phyloP scores from a whole-genome alignment of 2,113 vertebrate species.

The Plectropomus leopardus region DNA sequence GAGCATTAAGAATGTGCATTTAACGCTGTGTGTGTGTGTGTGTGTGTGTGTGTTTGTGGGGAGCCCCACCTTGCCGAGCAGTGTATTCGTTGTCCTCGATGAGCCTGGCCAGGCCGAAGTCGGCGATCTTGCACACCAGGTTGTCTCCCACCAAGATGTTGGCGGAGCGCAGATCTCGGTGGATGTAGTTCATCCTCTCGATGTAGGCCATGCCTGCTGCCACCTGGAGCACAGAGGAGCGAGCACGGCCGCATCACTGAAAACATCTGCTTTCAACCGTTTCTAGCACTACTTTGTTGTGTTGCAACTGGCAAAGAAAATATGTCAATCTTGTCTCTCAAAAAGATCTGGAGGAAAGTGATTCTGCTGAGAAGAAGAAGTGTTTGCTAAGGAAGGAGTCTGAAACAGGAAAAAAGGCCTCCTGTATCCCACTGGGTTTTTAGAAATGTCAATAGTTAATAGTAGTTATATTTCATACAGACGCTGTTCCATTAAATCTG shows the following conservation, averaged over 20 bases:
- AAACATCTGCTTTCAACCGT: accelerated
- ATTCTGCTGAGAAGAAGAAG: not conserved
- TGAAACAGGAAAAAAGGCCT: not conserved
- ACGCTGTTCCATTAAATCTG: not conserved
- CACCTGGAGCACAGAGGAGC: constrained; percentile 81
- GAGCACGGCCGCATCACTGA: not conserved
- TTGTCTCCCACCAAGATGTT: constrained; percentile 97
- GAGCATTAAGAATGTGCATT: not conserved
- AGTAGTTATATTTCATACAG: not conserved
- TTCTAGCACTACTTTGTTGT: too few relatives aligned
- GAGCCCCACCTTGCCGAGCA: constrained; percentile 92
- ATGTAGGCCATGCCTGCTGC: constrained; percentile 98
- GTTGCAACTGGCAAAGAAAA: not conserved
- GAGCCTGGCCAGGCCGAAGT: constrained; percentile 95
- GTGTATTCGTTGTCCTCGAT: constrained; percentile 99
- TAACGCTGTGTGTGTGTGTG: not conserved
- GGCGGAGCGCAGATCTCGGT: constrained; percentile 95
- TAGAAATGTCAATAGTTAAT: not conserved
- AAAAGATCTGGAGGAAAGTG: not conserved
- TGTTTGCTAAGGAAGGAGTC: not conserved
- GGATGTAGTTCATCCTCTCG: constrained; percentile 99
- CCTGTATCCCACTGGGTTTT: not conserved
- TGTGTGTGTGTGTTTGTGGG: not conserved
- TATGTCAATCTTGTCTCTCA: not conserved
- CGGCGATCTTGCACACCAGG: constrained; percentile 97